phyloP scores from a whole-genome alignment of 2,888 invertebrate species.

The Hypomecis punctinalis region DNA sequence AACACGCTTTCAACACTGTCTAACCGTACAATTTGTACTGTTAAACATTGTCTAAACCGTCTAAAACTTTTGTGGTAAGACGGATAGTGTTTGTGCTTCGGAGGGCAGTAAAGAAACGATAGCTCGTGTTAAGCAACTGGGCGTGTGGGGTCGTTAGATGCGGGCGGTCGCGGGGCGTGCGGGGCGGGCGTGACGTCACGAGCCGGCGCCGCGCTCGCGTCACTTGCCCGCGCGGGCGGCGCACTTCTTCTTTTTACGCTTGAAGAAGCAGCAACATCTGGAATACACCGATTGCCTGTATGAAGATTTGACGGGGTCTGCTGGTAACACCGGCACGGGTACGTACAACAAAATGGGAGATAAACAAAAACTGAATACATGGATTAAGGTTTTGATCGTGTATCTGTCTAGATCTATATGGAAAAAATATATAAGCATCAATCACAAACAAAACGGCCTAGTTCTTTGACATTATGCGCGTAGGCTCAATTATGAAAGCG shows the following conservation, averaged over 20 bases:
- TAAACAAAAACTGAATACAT: constrained; percentile 5
- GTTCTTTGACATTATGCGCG: too few species aligned
- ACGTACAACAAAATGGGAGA: not conserved
- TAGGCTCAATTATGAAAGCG: too few species aligned
- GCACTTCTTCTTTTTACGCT: constrained; percentile 99
- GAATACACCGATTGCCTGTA: constrained; percentile 85
- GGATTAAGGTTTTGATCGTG: too few species aligned
- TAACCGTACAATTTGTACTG: too few species aligned
- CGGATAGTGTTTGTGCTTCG: too few species aligned
- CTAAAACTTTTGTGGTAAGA: too few species aligned
- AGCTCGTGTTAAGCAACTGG: not conserved
- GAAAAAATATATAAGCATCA: too few species aligned
- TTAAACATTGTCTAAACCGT: too few species aligned
- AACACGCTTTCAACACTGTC: too few species aligned
- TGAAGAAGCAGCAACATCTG: constrained; percentile 99
- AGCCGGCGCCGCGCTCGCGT: constrained; percentile 84
- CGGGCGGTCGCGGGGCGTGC: constrained; percentile 23
- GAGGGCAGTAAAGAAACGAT: too few species aligned
- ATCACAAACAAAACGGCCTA: too few species aligned
- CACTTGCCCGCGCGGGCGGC: constrained; percentile 94
- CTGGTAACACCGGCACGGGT: constrained; percentile 64
- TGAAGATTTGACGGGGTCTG: constrained; percentile 83
- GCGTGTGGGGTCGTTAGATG: constrained; percentile 23
- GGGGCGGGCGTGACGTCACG: constrained; percentile 33
- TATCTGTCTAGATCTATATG: too few species aligned